Evolutionary conservation across 2,113 vertebrate genomes (phyloP).

Genomic region (Hippolais icterina): DNA sequence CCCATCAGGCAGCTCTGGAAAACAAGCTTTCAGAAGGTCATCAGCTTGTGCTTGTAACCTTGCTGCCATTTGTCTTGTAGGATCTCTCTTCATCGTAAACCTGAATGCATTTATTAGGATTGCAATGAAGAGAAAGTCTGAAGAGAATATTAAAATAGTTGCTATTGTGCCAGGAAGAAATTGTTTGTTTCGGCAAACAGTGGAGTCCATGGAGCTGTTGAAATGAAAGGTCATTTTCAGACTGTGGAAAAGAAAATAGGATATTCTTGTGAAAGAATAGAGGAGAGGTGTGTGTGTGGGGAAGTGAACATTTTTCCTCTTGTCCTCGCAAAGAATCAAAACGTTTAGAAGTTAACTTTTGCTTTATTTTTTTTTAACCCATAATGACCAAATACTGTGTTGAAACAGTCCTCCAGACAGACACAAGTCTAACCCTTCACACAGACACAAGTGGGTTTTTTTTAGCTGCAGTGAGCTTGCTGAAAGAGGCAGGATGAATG

Average conservation of each 20-base stretch:
- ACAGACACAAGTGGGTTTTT: background rate
- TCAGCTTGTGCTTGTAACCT: constrained; percentile 28
- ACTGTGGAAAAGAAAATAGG: constrained; percentile 6
- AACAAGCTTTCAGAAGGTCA: constrained; percentile 59
- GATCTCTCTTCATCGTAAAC: constrained; percentile 29
- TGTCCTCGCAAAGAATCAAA: background rate
- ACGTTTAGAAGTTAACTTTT: background rate
- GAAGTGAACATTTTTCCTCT: background rate
- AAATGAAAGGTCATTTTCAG: constrained; percentile 57
- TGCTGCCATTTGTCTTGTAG: constrained; percentile 54
- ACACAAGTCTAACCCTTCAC: background rate
- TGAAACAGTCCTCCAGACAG: background rate
- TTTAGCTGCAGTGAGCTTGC: background rate
- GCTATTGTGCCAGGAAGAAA: constrained; percentile 29
- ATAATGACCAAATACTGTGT: background rate
- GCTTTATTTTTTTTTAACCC: background rate
- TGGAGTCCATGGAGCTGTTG: constrained; percentile 11
- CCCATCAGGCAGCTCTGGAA: constrained; percentile 40
- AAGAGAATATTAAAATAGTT: constrained; percentile 62
- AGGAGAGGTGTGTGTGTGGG: background rate
- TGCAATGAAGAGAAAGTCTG: constrained; percentile 26
- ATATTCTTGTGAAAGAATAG: background rate
- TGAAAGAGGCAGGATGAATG: background rate
- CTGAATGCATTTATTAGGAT: constrained; percentile 51
- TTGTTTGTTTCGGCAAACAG: constrained; percentile 28